These are phyloP conservation scores for Gavialis gangeticus DNA, from an alignment of 2,113 vertebrate species.

Conservation along the genomic window DNA sequence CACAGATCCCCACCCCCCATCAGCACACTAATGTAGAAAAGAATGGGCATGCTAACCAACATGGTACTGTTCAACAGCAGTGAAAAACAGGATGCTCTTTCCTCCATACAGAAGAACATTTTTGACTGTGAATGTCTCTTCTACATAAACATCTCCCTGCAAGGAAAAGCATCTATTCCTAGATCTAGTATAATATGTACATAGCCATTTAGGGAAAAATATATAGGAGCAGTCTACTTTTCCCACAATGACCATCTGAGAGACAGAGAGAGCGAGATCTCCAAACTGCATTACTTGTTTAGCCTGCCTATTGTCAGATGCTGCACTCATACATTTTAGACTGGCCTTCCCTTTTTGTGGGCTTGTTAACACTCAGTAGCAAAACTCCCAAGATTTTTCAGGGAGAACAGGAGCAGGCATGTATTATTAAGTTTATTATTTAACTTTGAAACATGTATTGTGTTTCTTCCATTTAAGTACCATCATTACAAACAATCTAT, in stretches of 20 bases:
- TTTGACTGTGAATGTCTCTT: background rate
- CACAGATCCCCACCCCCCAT: background rate
- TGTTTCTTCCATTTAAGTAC: background rate
- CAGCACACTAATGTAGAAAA: background rate
- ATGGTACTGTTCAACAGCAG: background rate
- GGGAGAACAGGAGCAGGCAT: background rate
- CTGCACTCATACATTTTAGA: background rate
- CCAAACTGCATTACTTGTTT: background rate
- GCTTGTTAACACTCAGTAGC: background rate
- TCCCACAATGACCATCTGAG: background rate
- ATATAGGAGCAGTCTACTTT: background rate
- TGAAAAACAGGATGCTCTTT: background rate
- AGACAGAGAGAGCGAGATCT: rapidly evolving
- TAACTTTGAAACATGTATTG: background rate
- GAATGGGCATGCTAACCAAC: background rate
- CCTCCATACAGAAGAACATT: background rate
- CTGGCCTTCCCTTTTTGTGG: background rate
- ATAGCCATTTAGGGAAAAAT: background rate
- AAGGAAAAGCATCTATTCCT: background rate
- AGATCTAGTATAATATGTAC: background rate
- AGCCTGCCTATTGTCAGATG: background rate
- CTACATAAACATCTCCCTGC: background rate
- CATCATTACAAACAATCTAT: background rate
- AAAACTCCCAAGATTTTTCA: background rate
- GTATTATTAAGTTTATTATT: background rate